These are phyloP conservation scores for Sapajus apella DNA, from an alignment of 2,113 vertebrate genomes.

Conservation along the genomic window DNA sequence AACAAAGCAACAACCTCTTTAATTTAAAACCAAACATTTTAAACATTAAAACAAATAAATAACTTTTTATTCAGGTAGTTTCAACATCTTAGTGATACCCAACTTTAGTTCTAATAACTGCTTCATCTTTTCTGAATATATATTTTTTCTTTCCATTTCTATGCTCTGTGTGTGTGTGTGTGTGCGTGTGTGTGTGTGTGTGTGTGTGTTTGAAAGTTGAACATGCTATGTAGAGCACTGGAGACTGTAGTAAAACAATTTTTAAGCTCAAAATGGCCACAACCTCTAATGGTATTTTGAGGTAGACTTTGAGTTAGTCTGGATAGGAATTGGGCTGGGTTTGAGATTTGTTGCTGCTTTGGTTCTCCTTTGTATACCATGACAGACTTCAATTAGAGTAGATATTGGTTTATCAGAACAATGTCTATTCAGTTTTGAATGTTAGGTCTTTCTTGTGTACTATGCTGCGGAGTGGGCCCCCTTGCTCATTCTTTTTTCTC, in stretches of 20 bases:
- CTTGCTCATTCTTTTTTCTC: neutral
- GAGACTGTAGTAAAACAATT: neutral
- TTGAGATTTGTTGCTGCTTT: neutral
- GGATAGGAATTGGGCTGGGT: neutral
- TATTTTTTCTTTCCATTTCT: neutral
- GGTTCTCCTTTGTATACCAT: neutral
- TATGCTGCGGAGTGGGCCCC: neutral
- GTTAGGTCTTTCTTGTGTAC: neutral
- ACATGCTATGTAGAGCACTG: neutral
- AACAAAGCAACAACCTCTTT: no score
- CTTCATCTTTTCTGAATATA: neutral
- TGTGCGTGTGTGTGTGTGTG: neutral
- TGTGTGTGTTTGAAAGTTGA: neutral
- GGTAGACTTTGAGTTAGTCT: neutral
- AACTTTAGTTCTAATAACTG: neutral
- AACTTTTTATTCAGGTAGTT: neutral
- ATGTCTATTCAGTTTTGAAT: neutral
- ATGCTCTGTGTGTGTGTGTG: neutral
- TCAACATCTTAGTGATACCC: neutral
- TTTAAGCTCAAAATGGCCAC: neutral
- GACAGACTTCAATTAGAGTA: neutral
- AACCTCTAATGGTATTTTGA: neutral
- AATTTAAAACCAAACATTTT: no score
- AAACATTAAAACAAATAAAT: no score
- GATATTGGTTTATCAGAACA: neutral